phyloP scores from a whole-genome alignment of 2,888 invertebrate genomes.

The Hirtodrosophila alboralis region DNA sequence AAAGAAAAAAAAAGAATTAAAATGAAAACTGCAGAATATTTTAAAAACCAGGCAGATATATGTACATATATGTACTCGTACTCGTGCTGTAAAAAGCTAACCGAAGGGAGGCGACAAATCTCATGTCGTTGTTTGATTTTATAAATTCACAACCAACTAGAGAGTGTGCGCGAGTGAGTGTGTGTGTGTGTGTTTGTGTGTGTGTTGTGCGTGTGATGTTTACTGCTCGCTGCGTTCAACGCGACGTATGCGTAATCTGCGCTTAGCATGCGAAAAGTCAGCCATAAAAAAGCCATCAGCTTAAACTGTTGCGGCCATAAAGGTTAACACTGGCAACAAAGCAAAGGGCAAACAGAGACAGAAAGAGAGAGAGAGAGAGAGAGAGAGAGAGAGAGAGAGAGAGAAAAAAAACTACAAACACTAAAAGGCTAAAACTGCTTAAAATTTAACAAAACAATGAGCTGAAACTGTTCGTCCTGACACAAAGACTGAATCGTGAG shows the following conservation, averaged over 20 bases:
- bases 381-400: no score
- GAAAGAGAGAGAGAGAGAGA: no score
- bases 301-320: conserved; percentile 79
- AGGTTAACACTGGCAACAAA: conserved; percentile 67
- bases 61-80: no score
- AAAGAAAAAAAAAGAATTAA: conserved; percentile 9
- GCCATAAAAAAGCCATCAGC: conserved; percentile 76
- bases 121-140: conserved; percentile 45
- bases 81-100: conserved; percentile 33
- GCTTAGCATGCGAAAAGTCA: conserved; percentile 77
- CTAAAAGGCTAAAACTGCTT: conserved; percentile 68
- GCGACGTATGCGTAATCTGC: conserved; percentile 74
- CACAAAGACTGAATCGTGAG: conserved; percentile 6
- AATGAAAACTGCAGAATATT: conserved; percentile 32
- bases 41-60: conserved; percentile 27
- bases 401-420: conserved; percentile 35
- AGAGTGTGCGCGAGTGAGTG: conserved; percentile 1
- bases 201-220: conserved; percentile 47
- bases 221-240: conserved; percentile 46
- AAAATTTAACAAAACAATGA: conserved; percentile 74
- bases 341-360: conserved; percentile 24
- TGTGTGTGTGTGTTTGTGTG: conserved; percentile 1
- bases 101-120: conserved; percentile 35
- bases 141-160: conserved; percentile 38
- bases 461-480: conserved; percentile 47